Conservation (phyloP, 2,888 invertebrate species). For the Drosophila affinis region DNA sequence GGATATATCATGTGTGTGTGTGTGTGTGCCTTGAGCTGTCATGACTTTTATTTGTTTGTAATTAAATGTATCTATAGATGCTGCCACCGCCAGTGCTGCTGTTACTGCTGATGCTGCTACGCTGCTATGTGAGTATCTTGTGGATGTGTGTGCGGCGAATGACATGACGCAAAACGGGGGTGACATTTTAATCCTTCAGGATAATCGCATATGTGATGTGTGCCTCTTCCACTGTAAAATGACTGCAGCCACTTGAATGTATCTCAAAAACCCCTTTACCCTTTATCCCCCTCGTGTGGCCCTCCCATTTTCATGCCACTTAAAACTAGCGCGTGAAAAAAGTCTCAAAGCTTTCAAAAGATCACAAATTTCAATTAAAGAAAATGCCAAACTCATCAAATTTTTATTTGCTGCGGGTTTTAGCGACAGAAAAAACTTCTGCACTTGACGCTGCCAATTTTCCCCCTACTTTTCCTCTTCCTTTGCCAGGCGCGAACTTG, state of each 20-base stretch:
- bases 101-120: constrained; percentile 16
- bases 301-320: not conserved
- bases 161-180: constrained; percentile 67
- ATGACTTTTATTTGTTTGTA: constrained; percentile 81
- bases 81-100: constrained; percentile 3
- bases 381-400: constrained; percentile 77
- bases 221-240: constrained; percentile 48
- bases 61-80: constrained; percentile 72
- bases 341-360: constrained; percentile 80
- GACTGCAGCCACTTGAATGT: constrained; percentile 70
- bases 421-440: constrained; percentile 55
- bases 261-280: not conserved
- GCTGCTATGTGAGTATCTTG: constrained; percentile 40
- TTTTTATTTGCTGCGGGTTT: constrained; percentile 76
- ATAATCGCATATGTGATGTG: constrained; percentile 78
- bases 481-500: constrained; percentile 30
- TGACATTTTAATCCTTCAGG: constrained; percentile 82
- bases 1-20: constrained; percentile 24
- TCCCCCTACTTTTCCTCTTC: not conserved
- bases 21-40: constrained; percentile 60
- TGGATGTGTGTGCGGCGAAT: constrained; percentile 31
- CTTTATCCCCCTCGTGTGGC: too few relatives aligned
- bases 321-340: constrained; percentile 36
- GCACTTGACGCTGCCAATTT: constrained; percentile 18
- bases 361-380: constrained; percentile 82